Base-by-base conservation (phyloP, 2,888 invertebrate genomes). In the Achlya flavicornis region DNA sequence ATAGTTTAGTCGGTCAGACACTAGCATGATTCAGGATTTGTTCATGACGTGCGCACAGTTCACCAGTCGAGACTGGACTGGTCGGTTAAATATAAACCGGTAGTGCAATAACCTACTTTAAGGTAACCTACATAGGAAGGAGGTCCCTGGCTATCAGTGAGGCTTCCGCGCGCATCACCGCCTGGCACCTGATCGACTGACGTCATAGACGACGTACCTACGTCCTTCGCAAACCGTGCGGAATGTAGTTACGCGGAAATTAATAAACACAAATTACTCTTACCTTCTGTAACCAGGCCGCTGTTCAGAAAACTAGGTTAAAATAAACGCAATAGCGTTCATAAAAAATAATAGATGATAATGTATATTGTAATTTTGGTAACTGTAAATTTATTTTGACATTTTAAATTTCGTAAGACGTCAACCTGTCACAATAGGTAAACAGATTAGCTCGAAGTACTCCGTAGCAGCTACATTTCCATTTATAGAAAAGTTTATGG, bases 71-170 rank as follows among this genome's bases (percentile, higher is more conserved):
- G 77, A 71, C 79, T 81, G 78, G 83, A 92, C 90, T 92, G 88
- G 74, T 74, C 75, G 75, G 77, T 82, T 86, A 84, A 89, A 85
- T 87, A 82, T 85, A 86, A 79, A 80, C 78, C 76, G 73, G 78
- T 83, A 90, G 92, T 93, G 93, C 93, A 93, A 90, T 94, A 93
- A 94, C 94, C 94, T 88, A 94, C 84, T 93, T 93, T 90, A 86
- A 83, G 86, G 84, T 92, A 92, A 93, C 93, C 93, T 91, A 94
- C 90, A 90, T 93, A 81, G 79, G 78, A 83, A 81, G 79, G 78
- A 83, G 84, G 85, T 87, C 83, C 88, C 88, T 88, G 88, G 89
- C 84, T 88, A 88, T 87, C 89, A 86, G 85, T 81, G 81, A 77
- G 80, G 87, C 80, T 84, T 83, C 83, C 84, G 93, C 81, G 88